Evolutionary conservation across 2,797 vertebrate genomes (phyloP), one percentile per base, ranked within the genome.

Genomic region (Acrossocheilus wenchowensis): DNA sequence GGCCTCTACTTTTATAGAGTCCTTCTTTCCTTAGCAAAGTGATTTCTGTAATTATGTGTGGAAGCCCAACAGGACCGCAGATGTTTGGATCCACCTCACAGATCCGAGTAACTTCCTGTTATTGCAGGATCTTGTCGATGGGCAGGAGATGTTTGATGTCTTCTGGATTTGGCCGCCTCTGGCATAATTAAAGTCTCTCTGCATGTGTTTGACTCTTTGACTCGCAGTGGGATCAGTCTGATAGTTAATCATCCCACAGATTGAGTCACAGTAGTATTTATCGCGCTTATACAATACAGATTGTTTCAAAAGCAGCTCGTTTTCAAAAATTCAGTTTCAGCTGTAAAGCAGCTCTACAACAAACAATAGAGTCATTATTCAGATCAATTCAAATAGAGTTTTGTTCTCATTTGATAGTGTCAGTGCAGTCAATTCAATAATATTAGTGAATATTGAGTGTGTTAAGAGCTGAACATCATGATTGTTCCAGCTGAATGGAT

Each of bases 21-120:
- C 87, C 93, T 86, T 88, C 89, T 91, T 88, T 83, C 90, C 83
- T 89, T 90, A 90, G 78, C 85, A 78, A 92, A 91, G 87, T 89
- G 88, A 83, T 90, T 89, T 75, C 83, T 87, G 83, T 90, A 90
- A 91, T 88, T 93, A 89, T 89, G 86, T 66, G 43, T 75, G 83
- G 88, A 92, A 88, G 90, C 78, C 77, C 90, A 92, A 92, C 19
- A n/a, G 62, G 80, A 90, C 78, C 52, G 17, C 88, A 93, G 90
- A 94, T 93, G 88, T 87, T 92, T 73, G 54, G 71, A 36, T 82
- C 90, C 91, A 90, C 68, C 82, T 86, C 39, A 68, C 88, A 90
- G 92, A 90, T 91, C 52, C 8, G 64, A 87, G 7, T 9, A 87
- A 90, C 92, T 92, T 95, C 93, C 93, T 95, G 94, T 95, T 95